phyloP scores from a whole-genome alignment of 1,140 invertebrate genomes.

The Copidosoma floridanum region DNA sequence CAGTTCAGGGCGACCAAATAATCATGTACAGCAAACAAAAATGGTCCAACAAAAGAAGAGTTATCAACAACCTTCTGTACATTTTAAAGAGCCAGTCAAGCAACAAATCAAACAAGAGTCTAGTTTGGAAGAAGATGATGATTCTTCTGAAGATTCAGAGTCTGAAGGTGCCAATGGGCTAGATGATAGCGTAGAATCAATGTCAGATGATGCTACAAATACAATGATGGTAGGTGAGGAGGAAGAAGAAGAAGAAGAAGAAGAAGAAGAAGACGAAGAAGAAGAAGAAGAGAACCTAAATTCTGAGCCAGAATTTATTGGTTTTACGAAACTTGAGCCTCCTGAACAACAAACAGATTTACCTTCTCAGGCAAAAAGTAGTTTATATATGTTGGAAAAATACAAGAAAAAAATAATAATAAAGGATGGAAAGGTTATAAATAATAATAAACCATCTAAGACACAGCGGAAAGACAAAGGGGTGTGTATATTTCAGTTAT shows the following conservation, averaged over 20 bases:
- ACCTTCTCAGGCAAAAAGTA: slow-evolving; percentile 54
- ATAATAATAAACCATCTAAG: slow-evolving; percentile 54
- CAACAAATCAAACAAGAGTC: slow-evolving; percentile 44
- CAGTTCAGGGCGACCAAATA: slow-evolving; percentile 24
- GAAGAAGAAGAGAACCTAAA: not conserved
- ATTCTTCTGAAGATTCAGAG: slow-evolving; percentile 59
- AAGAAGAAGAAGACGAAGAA: slow-evolving; percentile 8
- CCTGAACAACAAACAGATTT: slow-evolving; percentile 56
- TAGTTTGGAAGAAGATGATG: slow-evolving; percentile 53
- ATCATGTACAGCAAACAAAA: slow-evolving; percentile 16
- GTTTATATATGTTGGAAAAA: slow-evolving; percentile 78
- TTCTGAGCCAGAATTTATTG: slow-evolving; percentile 39
- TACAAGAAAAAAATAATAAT: slow-evolving; percentile 73
- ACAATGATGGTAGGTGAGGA: slow-evolving; percentile 42
- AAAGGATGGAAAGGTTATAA: slow-evolving; percentile 70
- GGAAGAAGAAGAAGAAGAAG: slow-evolving; percentile 46
- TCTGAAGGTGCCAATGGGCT: slow-evolving; percentile 56
- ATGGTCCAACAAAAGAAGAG: slow-evolving; percentile 13
- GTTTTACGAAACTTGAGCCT: slow-evolving; percentile 58
- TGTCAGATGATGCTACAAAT: slow-evolving; percentile 60
- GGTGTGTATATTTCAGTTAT: too few relatives aligned
- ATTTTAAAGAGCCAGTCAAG: slow-evolving; percentile 32
- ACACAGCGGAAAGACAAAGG: slow-evolving; percentile 77
- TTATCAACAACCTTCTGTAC: slow-evolving; percentile 4
- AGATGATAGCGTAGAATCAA: slow-evolving; percentile 26